Percentiles rank a stretch among this genome's conserved stretches.
phyloP scores from a whole-genome alignment of 2,113 vertebrate species.

The Xiphorhynchus elegans region DNA sequence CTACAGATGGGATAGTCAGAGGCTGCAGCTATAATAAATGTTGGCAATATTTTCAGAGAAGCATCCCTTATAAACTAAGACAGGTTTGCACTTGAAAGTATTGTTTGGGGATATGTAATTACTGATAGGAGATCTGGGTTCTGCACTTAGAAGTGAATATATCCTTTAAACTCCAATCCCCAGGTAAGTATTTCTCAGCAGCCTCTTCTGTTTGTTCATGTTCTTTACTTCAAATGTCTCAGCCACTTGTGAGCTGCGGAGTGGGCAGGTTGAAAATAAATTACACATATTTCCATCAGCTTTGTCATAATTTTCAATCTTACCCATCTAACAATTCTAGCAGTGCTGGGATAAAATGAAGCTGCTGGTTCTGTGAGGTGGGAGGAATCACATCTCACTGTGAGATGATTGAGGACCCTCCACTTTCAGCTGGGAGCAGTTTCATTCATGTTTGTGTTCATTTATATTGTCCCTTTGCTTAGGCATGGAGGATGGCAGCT shows the following conservation, averaged over 20 bases:
- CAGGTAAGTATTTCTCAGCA: not conserved
- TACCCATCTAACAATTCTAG: not conserved
- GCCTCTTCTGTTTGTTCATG: not conserved
- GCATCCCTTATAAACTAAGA: not conserved
- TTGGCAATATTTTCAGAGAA: not conserved
- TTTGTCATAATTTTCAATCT: not conserved
- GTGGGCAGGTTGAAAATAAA: not conserved
- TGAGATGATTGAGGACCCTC: not conserved
- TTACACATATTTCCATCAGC: not conserved
- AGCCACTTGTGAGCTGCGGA: not conserved
- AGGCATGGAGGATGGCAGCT: not conserved
- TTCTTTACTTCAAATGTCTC: not conserved
- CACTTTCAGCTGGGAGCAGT: not conserved
- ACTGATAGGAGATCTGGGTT: not conserved
- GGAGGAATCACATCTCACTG: not conserved
- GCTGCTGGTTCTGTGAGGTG: not conserved
- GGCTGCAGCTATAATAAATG: not conserved
- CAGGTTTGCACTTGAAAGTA: not conserved
- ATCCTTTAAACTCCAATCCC: not conserved
- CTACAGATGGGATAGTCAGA: not conserved
- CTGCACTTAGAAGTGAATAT: not conserved
- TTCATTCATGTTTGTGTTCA: not conserved
- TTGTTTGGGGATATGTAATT: not conserved
- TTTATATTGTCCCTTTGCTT: not conserved
- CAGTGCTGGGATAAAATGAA: not conserved